Conservation (phyloP, 2,113 vertebrate species). For the Raja brachyura region DNA sequence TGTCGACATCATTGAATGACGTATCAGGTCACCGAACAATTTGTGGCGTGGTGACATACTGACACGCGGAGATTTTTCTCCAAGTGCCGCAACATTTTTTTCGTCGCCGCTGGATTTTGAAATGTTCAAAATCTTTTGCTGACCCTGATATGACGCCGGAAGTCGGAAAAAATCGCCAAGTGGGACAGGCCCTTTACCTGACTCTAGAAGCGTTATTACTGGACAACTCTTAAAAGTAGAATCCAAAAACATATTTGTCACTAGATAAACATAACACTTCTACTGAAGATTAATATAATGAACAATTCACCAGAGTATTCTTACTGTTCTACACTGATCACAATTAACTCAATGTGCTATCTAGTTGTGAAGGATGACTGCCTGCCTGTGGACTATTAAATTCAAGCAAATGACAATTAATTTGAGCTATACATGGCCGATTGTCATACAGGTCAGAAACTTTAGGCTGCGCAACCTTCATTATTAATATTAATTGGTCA, state of each 20-base stretch:
- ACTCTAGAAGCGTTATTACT: too few relatives aligned
- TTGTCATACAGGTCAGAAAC: not conserved
- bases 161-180: too few relatives aligned
- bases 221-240: not conserved
- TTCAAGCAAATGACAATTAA: not conserved
- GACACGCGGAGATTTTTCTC: too few relatives aligned
- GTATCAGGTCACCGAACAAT: too few relatives aligned
- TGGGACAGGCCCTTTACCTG: too few relatives aligned
- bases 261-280: not conserved
- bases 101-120: too few relatives aligned
- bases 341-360: not conserved
- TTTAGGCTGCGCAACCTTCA: not conserved
- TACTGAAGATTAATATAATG: not conserved
- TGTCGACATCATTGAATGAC: too few relatives aligned
- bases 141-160: too few relatives aligned
- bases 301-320: not conserved
- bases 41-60: too few relatives aligned
- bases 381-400: not conserved
- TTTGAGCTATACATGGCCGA: not conserved
- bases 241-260: not conserved
- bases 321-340: not conserved
- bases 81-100: too few relatives aligned
- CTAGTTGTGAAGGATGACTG: not conserved
- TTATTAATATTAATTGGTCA: not conserved
- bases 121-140: too few relatives aligned